Evolutionary conservation across 2,113 vertebrate genomes (phyloP).

Genomic region (Formicarius rufipectus): DNA sequence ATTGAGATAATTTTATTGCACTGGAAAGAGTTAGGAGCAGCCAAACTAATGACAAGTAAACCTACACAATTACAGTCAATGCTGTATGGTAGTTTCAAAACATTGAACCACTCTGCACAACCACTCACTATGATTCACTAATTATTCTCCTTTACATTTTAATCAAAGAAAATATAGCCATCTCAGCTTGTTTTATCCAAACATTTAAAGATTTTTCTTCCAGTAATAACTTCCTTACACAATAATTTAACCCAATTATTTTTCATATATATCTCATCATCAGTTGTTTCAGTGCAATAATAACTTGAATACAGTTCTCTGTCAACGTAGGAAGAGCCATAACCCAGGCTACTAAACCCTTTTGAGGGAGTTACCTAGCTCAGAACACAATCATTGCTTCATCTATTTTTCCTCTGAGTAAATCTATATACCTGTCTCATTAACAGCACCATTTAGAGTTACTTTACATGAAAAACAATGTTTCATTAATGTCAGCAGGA

Average conservation of each 20-base stretch:
- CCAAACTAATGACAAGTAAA: neutral
- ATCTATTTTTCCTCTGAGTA: neutral
- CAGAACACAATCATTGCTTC: neutral
- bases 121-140: neutral
- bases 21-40: neutral
- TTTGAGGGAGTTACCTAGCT: neutral
- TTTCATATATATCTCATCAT: neutral
- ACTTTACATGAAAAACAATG: neutral
- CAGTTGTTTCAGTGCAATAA: neutral
- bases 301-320: neutral
- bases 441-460: neutral
- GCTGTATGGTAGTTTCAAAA: neutral
- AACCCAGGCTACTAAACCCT: neutral
- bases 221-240: neutral
- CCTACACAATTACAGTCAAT: neutral
- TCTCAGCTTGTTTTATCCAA: neutral
- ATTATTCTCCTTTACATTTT: neutral
- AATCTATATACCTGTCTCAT: neutral
- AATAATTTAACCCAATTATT: conserved; percentile 8
- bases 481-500: neutral
- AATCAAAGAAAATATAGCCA: neutral
- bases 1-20: neutral
- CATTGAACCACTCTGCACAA: neutral
- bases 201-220: neutral
- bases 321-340: neutral